A percentile compares a stretch with the other conserved stretches of the same genome.
Conservation (phyloP, 2,797 vertebrate species). For the Enteromius fasciolatus region DNA sequence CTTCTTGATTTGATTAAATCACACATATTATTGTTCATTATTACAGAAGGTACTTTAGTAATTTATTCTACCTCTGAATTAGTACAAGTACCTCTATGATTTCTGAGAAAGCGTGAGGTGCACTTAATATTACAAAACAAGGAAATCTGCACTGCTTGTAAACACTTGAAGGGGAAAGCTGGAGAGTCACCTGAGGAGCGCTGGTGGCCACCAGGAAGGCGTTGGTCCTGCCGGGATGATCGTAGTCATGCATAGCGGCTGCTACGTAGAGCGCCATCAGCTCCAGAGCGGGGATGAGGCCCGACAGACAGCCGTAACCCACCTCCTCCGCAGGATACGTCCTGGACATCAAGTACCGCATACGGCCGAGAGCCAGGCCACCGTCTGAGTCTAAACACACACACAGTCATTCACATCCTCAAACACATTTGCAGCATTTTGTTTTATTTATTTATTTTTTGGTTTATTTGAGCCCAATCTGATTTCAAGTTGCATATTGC, state of each 20-base stretch:
- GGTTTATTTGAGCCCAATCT: not conserved
- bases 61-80: not conserved
- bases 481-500: not conserved
- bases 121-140: not conserved
- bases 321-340: constrained; percentile 86
- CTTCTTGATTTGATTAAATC: constrained; percentile 7
- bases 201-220: constrained; percentile 97
- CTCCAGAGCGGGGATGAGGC: constrained; percentile 95
- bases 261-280: constrained; percentile 98
- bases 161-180: not conserved
- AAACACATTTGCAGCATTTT: not conserved
- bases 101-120: not conserved
- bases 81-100: not conserved
- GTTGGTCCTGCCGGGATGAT: constrained; percentile 96
- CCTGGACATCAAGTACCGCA: constrained; percentile 93
- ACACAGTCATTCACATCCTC: not conserved
- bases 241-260: constrained; percentile 98
- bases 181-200: constrained; percentile 84
- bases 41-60: not conserved
- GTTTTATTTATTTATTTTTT: too few species aligned
- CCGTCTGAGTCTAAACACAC: constrained; percentile 87
- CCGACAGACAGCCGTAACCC: constrained; percentile 90
- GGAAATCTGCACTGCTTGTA: not conserved
- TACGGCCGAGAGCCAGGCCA: constrained; percentile 90
- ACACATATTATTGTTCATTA: not conserved